phyloP scores from a whole-genome alignment of 2,888 invertebrate species.

The Phasia obesa region DNA sequence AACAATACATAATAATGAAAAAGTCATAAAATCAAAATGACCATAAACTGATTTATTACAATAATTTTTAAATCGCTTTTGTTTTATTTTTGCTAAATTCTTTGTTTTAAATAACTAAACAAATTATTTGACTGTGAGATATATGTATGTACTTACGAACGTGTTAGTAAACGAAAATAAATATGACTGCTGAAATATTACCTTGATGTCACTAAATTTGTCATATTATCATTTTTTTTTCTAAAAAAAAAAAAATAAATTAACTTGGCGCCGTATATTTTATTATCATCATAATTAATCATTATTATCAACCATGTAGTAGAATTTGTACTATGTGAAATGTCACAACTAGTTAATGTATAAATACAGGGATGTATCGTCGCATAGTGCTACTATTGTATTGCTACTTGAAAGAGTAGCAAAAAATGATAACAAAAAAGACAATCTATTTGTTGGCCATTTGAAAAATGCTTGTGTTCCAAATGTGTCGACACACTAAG shows the following conservation, averaged over 20 bases:
- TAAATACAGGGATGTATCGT: too few species aligned
- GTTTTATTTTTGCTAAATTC: constrained; percentile 1
- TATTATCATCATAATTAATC: constrained; percentile 14
- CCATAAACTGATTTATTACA: constrained; percentile 54
- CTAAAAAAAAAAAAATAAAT: constrained; percentile 33
- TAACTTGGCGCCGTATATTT: constrained; percentile 60
- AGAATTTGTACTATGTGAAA: not conserved
- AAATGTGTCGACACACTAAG: too few species aligned
- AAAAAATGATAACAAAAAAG: too few species aligned
- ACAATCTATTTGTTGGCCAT: too few species aligned
- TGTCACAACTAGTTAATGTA: too few species aligned
- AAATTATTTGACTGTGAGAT: constrained; percentile 12
- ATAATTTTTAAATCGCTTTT: constrained; percentile 10
- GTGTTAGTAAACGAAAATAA: constrained; percentile 27
- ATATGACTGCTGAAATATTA: constrained; percentile 11
- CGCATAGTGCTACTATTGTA: too few species aligned
- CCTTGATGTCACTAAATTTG: constrained; percentile 44
- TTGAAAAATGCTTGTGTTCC: too few species aligned
- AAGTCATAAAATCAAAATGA: constrained; percentile 40
- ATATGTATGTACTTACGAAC: too few species aligned
- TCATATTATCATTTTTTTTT: constrained; percentile 22
- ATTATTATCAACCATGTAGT: constrained; percentile 10
- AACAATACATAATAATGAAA: constrained; percentile 40
- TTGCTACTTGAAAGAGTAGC: too few species aligned
- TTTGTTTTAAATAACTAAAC: too few species aligned